A percentile compares a stretch with the other conserved stretches of the same genome.
phyloP scores from a whole-genome alignment of 2,113 vertebrate genomes.

The Halichoerus grypus region DNA sequence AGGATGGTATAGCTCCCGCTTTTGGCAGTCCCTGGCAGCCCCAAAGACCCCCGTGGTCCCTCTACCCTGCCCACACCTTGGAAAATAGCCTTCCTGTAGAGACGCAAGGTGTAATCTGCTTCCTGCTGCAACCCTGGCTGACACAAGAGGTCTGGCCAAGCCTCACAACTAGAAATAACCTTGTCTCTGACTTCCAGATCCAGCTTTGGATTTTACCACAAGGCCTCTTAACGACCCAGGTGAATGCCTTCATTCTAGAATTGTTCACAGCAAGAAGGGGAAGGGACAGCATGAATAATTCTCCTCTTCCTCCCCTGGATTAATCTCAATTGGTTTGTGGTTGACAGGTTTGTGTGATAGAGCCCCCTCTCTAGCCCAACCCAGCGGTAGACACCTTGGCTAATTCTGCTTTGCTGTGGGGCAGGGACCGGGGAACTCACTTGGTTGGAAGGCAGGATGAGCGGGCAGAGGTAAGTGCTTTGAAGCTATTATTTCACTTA shows the following conservation, averaged over 20 bases:
- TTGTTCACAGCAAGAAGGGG: too few species aligned
- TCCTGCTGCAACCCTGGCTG: neutral
- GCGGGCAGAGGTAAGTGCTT: neutral
- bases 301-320: neutral
- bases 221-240: neutral
- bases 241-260: neutral
- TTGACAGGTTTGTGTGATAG: too few species aligned
- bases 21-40: fast-evolving
- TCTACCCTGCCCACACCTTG: neutral
- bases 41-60: neutral
- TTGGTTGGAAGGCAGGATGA: neutral
- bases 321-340: neutral
- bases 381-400: neutral
- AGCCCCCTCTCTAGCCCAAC: neutral
- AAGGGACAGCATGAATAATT: fast-evolving
- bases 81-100: neutral
- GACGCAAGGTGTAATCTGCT: neutral
- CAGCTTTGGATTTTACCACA: too few species aligned
- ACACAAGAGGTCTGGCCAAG: too few species aligned
- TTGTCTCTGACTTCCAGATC: neutral
- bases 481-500: neutral
- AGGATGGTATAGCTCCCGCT: too few species aligned
- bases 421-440: too few species aligned
- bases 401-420: neutral
- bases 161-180: fast-evolving